Evolutionary conservation across 2,797 vertebrate genomes (phyloP).

Genomic region (Discoglossus pictus): DNA sequence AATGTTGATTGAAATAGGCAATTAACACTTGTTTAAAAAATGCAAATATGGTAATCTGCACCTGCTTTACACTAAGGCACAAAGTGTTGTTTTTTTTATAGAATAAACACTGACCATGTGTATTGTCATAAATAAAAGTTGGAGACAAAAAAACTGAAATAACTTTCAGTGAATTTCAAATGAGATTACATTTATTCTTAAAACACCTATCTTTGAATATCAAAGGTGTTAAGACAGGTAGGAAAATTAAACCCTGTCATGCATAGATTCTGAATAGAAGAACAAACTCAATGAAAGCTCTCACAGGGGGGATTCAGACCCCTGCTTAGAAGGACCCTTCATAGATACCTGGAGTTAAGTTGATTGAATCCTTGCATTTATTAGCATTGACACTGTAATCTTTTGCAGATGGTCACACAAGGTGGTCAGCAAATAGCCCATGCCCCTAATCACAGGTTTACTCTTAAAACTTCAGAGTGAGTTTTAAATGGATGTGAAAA

Average conservation of each 20-base stretch:
- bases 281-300: conserved; percentile 31
- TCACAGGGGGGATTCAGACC: conserved; percentile 42
- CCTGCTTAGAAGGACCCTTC: conserved; percentile 26
- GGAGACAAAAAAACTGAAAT: conserved; percentile 7
- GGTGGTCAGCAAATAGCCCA: conserved; percentile 57
- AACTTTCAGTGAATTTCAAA: not conserved
- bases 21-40: no score
- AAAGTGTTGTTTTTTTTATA: no score
- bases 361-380: conserved; percentile 57
- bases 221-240: conserved; percentile 35
- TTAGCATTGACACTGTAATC: conserved; percentile 57
- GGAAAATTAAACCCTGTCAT: conserved; percentile 25
- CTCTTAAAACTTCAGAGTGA: conserved; percentile 10
- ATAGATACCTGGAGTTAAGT: conserved; percentile 55
- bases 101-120: conserved; percentile 7
- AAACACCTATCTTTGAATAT: conserved; percentile 27
- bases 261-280: conserved; percentile 44
- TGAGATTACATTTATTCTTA: conserved; percentile 8
- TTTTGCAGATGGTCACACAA: conserved; percentile 63
- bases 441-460: conserved; percentile 14
- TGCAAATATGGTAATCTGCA: no score
- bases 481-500: conserved; percentile 21
- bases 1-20: no score
- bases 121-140: conserved; percentile 21
- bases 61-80: no score